Evolutionary conservation across 2,113 vertebrate genomes (phyloP), one percentile per base, ranked within the genome.

Genomic region (Synchiropus splendidus): DNA sequence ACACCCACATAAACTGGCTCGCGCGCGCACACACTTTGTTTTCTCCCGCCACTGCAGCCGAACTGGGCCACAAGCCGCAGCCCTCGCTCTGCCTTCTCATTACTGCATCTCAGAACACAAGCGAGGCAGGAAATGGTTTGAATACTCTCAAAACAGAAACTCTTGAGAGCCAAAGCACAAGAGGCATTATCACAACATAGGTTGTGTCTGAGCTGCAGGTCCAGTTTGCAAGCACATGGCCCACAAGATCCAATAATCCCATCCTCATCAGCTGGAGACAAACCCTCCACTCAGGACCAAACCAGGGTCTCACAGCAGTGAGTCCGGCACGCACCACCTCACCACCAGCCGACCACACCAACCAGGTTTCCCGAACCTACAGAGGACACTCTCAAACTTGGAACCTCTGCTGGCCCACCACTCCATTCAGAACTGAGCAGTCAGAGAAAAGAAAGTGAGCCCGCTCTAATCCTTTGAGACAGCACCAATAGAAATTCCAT

Each of bases 391-490:
- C 8, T 5, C 21, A 27, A 27, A 27, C 21, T 27, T n/a, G n/a
- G n/a, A n/a, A n/a, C n/a, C n/a, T 27, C 21, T 27, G 8, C 21
- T 27, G 21, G 21, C 4, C 21, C 21, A 5, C 21, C 21, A 42
- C 44, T 37, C 58, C 38, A 54, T 64, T 64, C 55, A 73, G 53
- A 69, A 63, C 58, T 45, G 50, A 68, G 61, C 64, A 69, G 62
- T 74, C 70, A 65, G 58, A 58, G 60, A 71, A 57, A 27, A 70
- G 65, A 67, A 49, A 41, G 53, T 52, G 66, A 73, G 72, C 65
- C 42, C 51, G 49, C 52, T 67, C 48, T 71, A 75, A 80, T 77
- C 77, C 74, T 67, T 72, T 65, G 67, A 61, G 75, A 78, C 67
- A 58, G 67, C 62, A 54, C 58, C 67, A 66, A 68, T 64, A 60